Evolutionary conservation across 2,797 vertebrate genomes (phyloP), one percentile per base, ranked within the genome.

Genomic region (Squalus acanthias): DNA sequence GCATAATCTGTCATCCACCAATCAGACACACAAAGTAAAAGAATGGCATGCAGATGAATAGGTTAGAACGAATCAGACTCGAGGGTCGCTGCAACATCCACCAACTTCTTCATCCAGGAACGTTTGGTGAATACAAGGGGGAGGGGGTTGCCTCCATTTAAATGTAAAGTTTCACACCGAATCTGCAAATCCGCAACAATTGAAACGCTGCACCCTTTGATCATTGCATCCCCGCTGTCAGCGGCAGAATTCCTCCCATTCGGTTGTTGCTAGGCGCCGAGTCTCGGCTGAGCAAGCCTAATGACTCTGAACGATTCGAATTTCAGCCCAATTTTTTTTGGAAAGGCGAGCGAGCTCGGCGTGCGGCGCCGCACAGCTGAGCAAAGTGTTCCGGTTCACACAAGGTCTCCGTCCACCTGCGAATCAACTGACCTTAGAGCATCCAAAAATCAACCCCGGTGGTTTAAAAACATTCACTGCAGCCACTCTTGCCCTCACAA

Each of bases 1-100:
- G 50, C 69, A 57, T 95, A 74, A 74, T 95, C 69, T 33, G 24
- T 46, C 50, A 95, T 74, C 94, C 94, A 74, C 94, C 94, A 95
- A 70, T 95, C 94, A 95, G 92, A 3, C 50, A 95, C 94, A 72
- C 69, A 57, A 76, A 95, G 13, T 17, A 13, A 20, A 22, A 76
- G 94, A 29, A 57, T 24, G 69, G 26, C 60, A 95, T 95, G 70
- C 69, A 95, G 94, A 60, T 76, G 69, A 7, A 74, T 20, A 7
- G 7, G 5, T 76, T 95, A 10, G 50, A 17, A 76, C 70, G 70
- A 95, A 95, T 95, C 94, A 76, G 91, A 46, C 63, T 24, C 7
- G 10, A 39, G 91, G 91, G 91, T 69, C 91, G 4, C 91, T 91
- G 7, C n/a, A 46, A 17, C 91, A 93, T 93, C 65, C 63, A 69